A percentile compares a stretch with the other conserved stretches of the same genome.
Conservation (phyloP, 2,113 vertebrate species). For the Mellivora capensis region DNA sequence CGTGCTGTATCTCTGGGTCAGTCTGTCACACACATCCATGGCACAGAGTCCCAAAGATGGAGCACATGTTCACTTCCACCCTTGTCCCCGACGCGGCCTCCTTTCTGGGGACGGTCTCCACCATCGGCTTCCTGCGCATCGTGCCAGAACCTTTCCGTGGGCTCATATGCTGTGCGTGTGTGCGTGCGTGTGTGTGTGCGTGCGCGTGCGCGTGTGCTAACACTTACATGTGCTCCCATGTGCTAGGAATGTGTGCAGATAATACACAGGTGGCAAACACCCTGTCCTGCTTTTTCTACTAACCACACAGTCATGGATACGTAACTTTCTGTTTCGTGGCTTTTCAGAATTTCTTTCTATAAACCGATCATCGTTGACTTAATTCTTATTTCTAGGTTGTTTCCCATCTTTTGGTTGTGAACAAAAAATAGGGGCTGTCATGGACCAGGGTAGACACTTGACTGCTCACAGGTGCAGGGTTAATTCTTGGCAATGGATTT, state of each 20-base stretch:
- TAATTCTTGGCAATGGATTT: not conserved
- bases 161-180: not conserved
- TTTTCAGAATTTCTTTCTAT: not conserved
- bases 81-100: accelerated
- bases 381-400: not conserved
- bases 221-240: no score
- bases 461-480: not conserved
- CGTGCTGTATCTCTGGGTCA: not conserved
- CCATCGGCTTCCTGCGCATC: not conserved
- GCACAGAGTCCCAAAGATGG: not conserved
- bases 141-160: not conserved
- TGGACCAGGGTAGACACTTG: not conserved
- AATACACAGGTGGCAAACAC: not conserved
- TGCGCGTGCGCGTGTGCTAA: not conserved
- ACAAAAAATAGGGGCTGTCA: not conserved
- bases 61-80: not conserved
- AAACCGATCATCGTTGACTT: not conserved
- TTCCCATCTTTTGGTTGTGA: not conserved
- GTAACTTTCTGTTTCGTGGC: not conserved
- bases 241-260: not conserved
- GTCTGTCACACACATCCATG: not conserved
- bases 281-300: not conserved
- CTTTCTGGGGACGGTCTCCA: not conserved
- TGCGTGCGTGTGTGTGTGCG: not conserved
- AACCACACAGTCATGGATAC: not conserved